Conservation (phyloP, 2,888 invertebrate genomes). For the Ferrisia virgata region DNA sequence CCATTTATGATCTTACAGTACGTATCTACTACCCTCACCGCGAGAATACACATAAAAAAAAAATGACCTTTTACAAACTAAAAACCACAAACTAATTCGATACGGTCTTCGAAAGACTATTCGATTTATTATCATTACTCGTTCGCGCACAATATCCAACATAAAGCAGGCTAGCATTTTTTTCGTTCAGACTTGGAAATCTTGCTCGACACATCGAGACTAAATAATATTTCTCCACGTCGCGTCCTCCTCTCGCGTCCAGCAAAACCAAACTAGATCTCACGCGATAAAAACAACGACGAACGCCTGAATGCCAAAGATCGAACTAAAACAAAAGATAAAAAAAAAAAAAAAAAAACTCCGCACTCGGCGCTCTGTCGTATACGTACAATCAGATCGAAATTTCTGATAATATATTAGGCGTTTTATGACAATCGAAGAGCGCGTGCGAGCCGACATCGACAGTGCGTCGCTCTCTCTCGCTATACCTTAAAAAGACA, state of each 20-base stretch:
- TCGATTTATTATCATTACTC: background rate
- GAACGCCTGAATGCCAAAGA: conserved; percentile 4
- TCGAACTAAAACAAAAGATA: conserved; percentile 5
- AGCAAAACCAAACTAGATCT: background rate
- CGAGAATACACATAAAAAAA: background rate
- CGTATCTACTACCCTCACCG: background rate
- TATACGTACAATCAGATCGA: background rate
- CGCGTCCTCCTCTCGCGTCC: background rate
- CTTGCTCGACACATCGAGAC: background rate
- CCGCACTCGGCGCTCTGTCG: background rate
- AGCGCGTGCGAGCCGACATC: background rate
- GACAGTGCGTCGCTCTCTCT: too few relatives aligned
- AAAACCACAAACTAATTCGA: background rate
- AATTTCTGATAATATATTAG: background rate
- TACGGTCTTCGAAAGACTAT: background rate
- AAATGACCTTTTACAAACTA: background rate
- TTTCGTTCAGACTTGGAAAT: background rate
- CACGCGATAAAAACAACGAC: background rate
- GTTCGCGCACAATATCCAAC: too few relatives aligned
- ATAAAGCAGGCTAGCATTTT: background rate
- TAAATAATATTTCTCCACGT: background rate
- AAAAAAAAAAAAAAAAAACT: too few relatives aligned
- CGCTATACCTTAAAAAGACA: background rate
- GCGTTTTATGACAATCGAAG: background rate
- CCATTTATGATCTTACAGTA: background rate